Evolutionary conservation across 2,797 vertebrate genomes (phyloP), one percentile per base, ranked within the genome.

Genomic region (Fratercula arctica): DNA sequence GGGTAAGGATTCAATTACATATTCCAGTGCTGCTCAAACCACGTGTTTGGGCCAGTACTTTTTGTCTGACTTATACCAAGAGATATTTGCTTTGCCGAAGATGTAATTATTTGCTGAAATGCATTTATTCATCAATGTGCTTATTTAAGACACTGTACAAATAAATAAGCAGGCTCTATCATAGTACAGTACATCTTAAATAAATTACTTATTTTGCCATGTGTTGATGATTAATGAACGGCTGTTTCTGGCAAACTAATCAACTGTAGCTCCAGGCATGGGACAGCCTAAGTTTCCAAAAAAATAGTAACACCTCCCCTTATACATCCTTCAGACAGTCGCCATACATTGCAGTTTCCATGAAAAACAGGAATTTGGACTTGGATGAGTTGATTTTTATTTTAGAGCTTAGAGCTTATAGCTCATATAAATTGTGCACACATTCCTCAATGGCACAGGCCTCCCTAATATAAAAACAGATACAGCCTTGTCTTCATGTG

Each of bases 301-400:
- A 72, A 95, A 21, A 92, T 25, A 75, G 88, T 87, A 95, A 97
- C 69, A 89, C 61, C 66, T 92, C 84, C 57, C 79, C 84, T 95
- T 72, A 87, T 89, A 89, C 78, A 89, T 11, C 57, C 66, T 91
- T 89, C 85, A 95, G 90, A 60, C 94, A 96, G 87, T 39, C 39
- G 0, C 93, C 90, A 95, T 87, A 95, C 92, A 81, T 91, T 2
- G 86, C 83, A 93, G 61, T 96, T 96, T 97, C 96, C 96, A 97
- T 85, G 79, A 93, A 96, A 95, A 97, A 97, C 92, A 95, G 96
- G 89, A 97, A 91, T 92, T 94, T 96, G 95, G 96, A 91, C 90
- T 72, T 92, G 85, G 75, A 96, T 94, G 54, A 93, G 75, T 91
- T 92, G 78, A 45, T 41, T 87, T 96, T 89, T 61, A 86, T 80